Evolutionary conservation across 2,888 invertebrate genomes (phyloP).

Genomic region (Heliconius charithonia): DNA sequence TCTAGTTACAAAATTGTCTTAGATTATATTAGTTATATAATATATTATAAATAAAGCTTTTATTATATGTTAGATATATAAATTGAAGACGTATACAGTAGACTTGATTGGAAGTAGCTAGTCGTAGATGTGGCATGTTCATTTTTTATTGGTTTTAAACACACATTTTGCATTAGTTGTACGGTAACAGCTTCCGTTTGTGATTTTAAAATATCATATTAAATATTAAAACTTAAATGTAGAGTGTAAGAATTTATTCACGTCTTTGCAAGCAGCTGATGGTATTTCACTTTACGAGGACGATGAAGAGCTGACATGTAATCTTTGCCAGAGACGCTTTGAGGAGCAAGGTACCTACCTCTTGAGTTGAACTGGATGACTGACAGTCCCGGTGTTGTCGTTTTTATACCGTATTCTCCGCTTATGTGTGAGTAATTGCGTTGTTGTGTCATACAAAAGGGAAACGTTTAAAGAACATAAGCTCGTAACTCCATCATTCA

Average conservation of each 20-base stretch:
- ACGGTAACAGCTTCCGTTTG: slow-evolving; percentile 43
- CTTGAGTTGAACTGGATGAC: slow-evolving; percentile 69
- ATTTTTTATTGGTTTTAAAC: slow-evolving; percentile 45
- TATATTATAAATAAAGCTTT: slow-evolving; percentile 37
- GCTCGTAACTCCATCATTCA: slow-evolving; percentile 51
- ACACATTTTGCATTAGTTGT: slow-evolving; percentile 47
- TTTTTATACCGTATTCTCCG: slow-evolving; percentile 71
- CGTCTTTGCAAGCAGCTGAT: slow-evolving; percentile 87
- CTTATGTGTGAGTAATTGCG: slow-evolving; percentile 84
- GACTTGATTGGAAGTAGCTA: slow-evolving; percentile 43
- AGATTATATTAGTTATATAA: slow-evolving; percentile 35
- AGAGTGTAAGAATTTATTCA: slow-evolving; percentile 78
- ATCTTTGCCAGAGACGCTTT: slow-evolving; percentile 90
- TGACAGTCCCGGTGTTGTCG: slow-evolving; percentile 72
- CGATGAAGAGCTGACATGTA: slow-evolving; percentile 88
- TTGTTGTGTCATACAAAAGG: slow-evolving; percentile 74
- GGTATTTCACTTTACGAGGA: slow-evolving; percentile 85
- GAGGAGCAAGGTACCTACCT: slow-evolving; percentile 90
- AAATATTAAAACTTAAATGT: slow-evolving; percentile 43
- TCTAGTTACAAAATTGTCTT: slow-evolving; percentile 38
- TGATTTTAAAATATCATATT: slow-evolving; percentile 39
- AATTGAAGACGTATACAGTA: slow-evolving; percentile 31
- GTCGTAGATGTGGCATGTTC: slow-evolving; percentile 47
- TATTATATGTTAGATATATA: slow-evolving; percentile 37
- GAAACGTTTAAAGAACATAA: slow-evolving; percentile 51